Base-by-base conservation (phyloP, 2,888 invertebrate genomes). In the Andrena hattorfiana region DNA sequence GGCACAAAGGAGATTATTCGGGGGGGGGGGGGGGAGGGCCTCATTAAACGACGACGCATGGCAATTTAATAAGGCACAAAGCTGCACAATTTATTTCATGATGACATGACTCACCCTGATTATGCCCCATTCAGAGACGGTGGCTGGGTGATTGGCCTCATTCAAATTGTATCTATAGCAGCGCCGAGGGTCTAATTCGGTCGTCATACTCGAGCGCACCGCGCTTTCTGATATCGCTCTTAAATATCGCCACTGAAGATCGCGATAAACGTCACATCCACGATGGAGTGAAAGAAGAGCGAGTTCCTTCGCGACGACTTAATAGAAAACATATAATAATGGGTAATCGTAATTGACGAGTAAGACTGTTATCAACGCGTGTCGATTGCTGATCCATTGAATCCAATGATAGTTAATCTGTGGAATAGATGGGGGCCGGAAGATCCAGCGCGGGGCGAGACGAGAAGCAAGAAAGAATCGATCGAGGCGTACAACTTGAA, bases 101-200 rank as follows among this genome's bases (percentile, higher is more conserved):
- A 69, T 69, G 68, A 49, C 75, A 77, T 80, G 78, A 85, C 87
- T 90, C 85, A 93, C 92, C 71, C 88, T 87, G 8, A 91, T 92
- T 51, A 91, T 92, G 35, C 93, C 92, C 92, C 93, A 93, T 62
- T 93, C 93, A 20, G 92, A 92, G 66, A 92, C 87, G 71, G 91
- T 85, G 16, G 92, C 93, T 20, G 90, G 89, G 82, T 91, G 91
- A 84, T 91, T 89, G 30, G 86, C 84, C 76, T 92, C 92, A 54
- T 87, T 87, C 70, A 92, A 92, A 80, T 93, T 85, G 74, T 89
- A 42, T 42, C 42, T 42, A 86, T 4, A 42, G 85, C 3, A 93
- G 81, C 35, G 88, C 77, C 6, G 92, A 77, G 0, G 91, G 87
- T 77, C 91, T 83, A 3, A 93, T 89, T 74, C 89, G 88, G 10